These are phyloP conservation scores for Seriola rivoliana DNA, from an alignment of 2,113 vertebrate species.

Conservation along the genomic window DNA sequence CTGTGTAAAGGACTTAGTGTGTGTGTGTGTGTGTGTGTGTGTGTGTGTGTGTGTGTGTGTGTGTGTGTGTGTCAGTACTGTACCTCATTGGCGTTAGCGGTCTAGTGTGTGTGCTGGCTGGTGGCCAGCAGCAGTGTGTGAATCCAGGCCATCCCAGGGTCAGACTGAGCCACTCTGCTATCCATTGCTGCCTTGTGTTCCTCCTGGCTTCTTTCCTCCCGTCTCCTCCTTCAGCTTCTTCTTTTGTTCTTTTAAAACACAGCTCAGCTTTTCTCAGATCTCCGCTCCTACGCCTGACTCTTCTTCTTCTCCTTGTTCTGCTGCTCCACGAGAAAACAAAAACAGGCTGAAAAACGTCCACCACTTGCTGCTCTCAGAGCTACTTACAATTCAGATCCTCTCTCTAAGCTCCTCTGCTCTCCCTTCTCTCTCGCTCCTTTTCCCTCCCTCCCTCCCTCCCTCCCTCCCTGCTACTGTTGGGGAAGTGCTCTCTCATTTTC, in stretches of 20 bases:
- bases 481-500: conserved; percentile 67
- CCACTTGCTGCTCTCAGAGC: conserved; percentile 74
- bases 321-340: conserved; percentile 60
- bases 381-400: conserved; percentile 81
- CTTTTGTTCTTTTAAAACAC: conserved; percentile 8
- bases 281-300: conserved; percentile 17
- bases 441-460: conserved; percentile 52
- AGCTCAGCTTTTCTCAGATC: conserved; percentile 18
- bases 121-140: conserved; percentile 74
- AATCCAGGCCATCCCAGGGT: conserved; percentile 80
- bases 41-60: conserved; percentile 40
- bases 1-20: neutral
- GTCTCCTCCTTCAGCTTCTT: conserved; percentile 26
- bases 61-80: conserved; percentile 44
- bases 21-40: conserved; percentile 28
- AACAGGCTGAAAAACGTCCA: conserved; percentile 67
- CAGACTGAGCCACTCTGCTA: conserved; percentile 70
- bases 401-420: conserved; percentile 70
- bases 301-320: conserved; percentile 26
- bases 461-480: conserved; percentile 65
- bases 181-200: conserved; percentile 85
- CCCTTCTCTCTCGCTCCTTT: conserved; percentile 54
- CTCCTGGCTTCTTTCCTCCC: conserved; percentile 68
- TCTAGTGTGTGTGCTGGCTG: conserved; percentile 75
- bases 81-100: conserved; percentile 82